Conservation (phyloP, 2,888 invertebrate genomes). For the Nephrotoma appendiculata region DNA sequence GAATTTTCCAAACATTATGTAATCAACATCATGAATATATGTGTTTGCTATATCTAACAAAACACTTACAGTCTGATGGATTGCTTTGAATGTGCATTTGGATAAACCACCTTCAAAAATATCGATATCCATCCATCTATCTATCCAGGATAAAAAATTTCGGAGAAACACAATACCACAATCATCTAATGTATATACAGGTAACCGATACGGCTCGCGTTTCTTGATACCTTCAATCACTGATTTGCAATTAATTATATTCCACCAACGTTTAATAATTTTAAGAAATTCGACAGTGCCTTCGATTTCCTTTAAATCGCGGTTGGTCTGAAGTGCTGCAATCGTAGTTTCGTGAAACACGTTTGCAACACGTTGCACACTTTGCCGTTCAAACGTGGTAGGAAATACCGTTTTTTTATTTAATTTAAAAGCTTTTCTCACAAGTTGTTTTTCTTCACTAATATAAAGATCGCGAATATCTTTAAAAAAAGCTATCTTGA, state of each 20-base stretch:
- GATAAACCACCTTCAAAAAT: neutral
- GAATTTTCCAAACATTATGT: constrained; percentile 9
- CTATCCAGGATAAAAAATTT: neutral
- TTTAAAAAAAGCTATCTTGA: neutral
- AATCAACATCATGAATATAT: neutral
- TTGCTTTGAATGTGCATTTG: neutral
- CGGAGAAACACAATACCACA: neutral
- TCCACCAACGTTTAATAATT: neutral
- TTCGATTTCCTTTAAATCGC: neutral
- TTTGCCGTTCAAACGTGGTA: neutral
- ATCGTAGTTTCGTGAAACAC: neutral
- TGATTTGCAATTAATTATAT: neutral
- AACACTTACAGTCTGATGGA: neutral
- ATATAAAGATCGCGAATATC: neutral
- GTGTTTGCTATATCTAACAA: neutral
- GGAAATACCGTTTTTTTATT: neutral
- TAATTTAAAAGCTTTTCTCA: neutral
- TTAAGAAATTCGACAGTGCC: neutral
- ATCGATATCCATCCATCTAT: neutral
- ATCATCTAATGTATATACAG: neutral
- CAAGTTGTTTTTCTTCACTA: neutral
- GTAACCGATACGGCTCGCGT: neutral
- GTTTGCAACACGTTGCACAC: neutral
- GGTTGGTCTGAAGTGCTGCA: neutral
- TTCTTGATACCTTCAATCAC: neutral